Base-by-base conservation (phyloP, 2,888 invertebrate species). In the Drosophila histrio region DNA sequence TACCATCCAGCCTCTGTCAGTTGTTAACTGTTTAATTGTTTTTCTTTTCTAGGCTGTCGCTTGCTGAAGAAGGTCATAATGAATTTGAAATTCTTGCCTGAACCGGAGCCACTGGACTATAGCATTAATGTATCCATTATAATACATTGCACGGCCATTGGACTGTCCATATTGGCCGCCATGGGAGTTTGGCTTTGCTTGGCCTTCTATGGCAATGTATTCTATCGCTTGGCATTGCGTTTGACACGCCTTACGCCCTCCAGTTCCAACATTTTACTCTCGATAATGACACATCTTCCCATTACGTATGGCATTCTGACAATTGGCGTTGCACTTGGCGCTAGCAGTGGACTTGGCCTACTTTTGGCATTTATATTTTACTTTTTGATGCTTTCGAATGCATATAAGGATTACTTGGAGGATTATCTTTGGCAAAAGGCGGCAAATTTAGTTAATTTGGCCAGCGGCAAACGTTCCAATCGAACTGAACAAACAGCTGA, bases 281-380 rank as follows among this genome's bases (percentile, higher is more conserved):
- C 93, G 6, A 94, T 94, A 15, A 92, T 96, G 47, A 94, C 95
- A 69, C 93, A 94, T 79, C 92, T 96, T 30, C 97, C 97, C 0
- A 91, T 95, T 68, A 91, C 95, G 0, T 94, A 95, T 43, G 95
- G 95, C 9, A 93, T 93, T 0, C 90, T 94, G 2, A 91, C 96
- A 1, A 90, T 96, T 19, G 93, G 94, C 32, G 92, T 96, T 4
- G 94, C 94, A 15, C 92, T 94, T 11, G 91, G 94, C 11, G 94
- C 96, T 0, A 96, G 96, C 87, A 97, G 96, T 3, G 95, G 95
- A 1, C 92, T 96, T 5, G 94, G 95, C 0, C 92, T 97, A 50
- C 92, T 93, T 6, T 92, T 94, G 7, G 96, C 95, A 0, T 93
- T 94, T 3, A 92, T 94, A 0, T 94, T 95, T 88, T 96, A 96